Conservation (phyloP, 92 coral and sea anemone species). For the Zoanthus sansibaricus region DNA sequence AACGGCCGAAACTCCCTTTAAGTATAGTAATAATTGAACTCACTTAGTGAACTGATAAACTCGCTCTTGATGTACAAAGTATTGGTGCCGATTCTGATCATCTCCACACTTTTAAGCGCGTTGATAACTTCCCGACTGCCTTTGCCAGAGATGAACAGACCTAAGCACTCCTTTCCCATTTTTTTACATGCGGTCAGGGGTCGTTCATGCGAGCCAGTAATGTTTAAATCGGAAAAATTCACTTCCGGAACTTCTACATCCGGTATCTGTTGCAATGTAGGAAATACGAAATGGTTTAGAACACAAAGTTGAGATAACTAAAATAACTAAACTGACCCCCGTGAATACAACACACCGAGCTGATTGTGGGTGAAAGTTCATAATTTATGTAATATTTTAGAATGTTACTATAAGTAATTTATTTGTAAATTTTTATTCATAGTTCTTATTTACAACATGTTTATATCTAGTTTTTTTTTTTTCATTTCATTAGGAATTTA, state of each 20-base stretch:
- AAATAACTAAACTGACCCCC: too few relatives aligned
- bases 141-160: slow-evolving; percentile 30
- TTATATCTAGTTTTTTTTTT: too few relatives aligned
- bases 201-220: not conserved
- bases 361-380: too few relatives aligned
- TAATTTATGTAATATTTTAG: too few relatives aligned
- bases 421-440: too few relatives aligned
- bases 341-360: too few relatives aligned
- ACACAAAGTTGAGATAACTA: too few relatives aligned
- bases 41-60: slow-evolving; percentile 29
- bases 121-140: slow-evolving; percentile 12
- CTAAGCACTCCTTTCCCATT: slow-evolving; percentile 32
- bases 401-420: too few relatives aligned
- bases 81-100: slow-evolving; percentile 12
- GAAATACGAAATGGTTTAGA: not conserved
- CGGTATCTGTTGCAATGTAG: slow-evolving; percentile 6
- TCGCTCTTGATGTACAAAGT: slow-evolving; percentile 46
- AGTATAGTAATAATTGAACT: not conserved
- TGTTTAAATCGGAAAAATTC: not conserved
- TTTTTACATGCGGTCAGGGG: not conserved
- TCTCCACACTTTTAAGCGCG: slow-evolving; percentile 12
- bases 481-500: too few relatives aligned
- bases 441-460: too few relatives aligned
- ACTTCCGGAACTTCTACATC: slow-evolving; percentile 41
- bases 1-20: too few relatives aligned